Evolutionary conservation across 2,888 invertebrate genomes (phyloP).

Genomic region (Eucera pruinosa): DNA sequence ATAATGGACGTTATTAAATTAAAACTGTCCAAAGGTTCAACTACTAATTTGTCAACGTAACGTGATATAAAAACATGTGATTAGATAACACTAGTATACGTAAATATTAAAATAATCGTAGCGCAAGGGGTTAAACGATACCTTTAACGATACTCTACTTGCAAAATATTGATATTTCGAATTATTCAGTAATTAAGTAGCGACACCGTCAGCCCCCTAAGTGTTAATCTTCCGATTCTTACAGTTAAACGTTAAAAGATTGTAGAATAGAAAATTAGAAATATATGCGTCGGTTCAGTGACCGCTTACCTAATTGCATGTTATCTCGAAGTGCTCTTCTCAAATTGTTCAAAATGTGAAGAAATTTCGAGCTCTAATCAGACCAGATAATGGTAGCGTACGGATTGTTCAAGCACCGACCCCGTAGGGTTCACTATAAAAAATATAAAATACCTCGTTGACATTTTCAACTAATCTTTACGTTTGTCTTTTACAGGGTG

Average conservation of each 20-base stretch:
- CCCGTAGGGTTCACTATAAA: conserved; percentile 82
- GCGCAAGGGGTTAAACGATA: too few species aligned
- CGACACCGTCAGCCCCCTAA: conserved; percentile 47
- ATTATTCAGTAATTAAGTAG: conserved; percentile 25
- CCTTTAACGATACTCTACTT: too few species aligned
- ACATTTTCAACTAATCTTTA: conserved; percentile 13
- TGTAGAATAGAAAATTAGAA: conserved; percentile 23
- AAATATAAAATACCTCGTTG: conserved; percentile 61
- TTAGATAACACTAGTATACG: too few species aligned
- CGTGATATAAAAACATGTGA: too few species aligned
- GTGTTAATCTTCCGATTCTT: not conserved
- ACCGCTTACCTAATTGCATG: conserved; percentile 72
- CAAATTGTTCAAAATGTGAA: conserved; percentile 65
- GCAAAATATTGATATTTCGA: too few species aligned
- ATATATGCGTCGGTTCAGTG: conserved; percentile 32
- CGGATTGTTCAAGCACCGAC: conserved; percentile 82
- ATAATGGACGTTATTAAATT: too few species aligned
- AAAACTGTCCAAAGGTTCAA: too few species aligned
- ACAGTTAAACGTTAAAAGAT: conserved; percentile 15
- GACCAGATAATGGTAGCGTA: conserved; percentile 76
- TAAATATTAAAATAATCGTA: too few species aligned
- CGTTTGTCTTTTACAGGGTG: conserved; percentile 65
- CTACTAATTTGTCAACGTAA: too few species aligned
- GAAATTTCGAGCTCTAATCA: conserved; percentile 71
- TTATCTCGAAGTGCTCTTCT: conserved; percentile 66